Evolutionary conservation across 2,888 invertebrate species (phyloP).

Genomic region (Caenorhabditis drosophilae): DNA sequence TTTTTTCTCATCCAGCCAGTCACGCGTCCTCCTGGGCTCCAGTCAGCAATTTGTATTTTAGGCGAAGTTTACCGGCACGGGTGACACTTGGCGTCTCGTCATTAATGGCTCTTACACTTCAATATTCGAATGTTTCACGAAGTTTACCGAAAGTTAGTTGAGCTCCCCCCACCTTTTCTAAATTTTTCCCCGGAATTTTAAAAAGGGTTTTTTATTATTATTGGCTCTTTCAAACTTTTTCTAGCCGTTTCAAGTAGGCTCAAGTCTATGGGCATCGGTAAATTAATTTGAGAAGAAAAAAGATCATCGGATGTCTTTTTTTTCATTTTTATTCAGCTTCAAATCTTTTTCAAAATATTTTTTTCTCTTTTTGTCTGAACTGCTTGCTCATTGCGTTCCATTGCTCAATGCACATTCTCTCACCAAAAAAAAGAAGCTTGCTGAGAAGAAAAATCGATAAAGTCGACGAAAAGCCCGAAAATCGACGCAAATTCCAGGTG

Average conservation of each 20-base stretch:
- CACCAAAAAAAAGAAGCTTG: too few relatives aligned
- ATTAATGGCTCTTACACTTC: slow-evolving; percentile 68
- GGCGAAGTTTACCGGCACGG: slow-evolving; percentile 55
- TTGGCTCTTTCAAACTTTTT: slow-evolving; percentile 2
- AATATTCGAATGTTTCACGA: slow-evolving; percentile 66
- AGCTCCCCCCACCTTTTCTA: too few relatives aligned
- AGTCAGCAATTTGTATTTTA: slow-evolving; percentile 10
- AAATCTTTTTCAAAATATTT: too few relatives aligned
- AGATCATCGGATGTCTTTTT: too few relatives aligned
- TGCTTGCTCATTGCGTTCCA: too few relatives aligned
- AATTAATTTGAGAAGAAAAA: too few relatives aligned
- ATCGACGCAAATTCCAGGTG: too few relatives aligned
- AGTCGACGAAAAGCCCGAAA: too few relatives aligned
- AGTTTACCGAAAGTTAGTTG: slow-evolving; percentile 64
- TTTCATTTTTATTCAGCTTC: too few relatives aligned
- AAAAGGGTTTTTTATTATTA: neutral
- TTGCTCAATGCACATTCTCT: too few relatives aligned
- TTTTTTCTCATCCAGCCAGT: neutral
- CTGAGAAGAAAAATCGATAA: too few relatives aligned
- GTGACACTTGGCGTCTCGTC: slow-evolving; percentile 66
- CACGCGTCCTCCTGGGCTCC: neutral
- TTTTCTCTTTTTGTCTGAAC: neutral
- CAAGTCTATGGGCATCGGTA: slow-evolving; percentile 28
- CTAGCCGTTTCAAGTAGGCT: slow-evolving; percentile 11
- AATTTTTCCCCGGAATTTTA: slow-evolving; percentile 1